Base-by-base conservation (phyloP, 2,888 invertebrate genomes). In the Caenorhabditis drosophilae region DNA sequence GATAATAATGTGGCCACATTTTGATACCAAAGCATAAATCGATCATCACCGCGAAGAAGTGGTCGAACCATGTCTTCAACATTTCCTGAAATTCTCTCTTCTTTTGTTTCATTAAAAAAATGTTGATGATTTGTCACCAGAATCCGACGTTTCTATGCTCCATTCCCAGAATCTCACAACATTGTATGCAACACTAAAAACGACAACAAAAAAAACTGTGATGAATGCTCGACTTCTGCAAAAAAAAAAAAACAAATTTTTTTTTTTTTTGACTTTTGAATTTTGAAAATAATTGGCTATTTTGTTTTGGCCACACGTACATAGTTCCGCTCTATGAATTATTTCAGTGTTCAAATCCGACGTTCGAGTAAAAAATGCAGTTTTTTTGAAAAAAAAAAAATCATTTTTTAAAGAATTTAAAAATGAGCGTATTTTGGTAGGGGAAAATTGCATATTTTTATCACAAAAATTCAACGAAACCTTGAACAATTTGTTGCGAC, bases 91-190 rank as follows among this genome's bases (percentile, higher is more conserved):
- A 38, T 18, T 34, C 34, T 11, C 9, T 11, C 12, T n/a, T n/a
- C n/a, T n/a, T n/a, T n/a, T n/a, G n/a, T n/a, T n/a, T n/a, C n/a
- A n/a, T n/a, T n/a, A n/a, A n/a, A n/a, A n/a, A n/a, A n/a, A n/a
- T n/a, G n/a, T 54, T 27, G 45, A 54, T 45, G 9, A 34, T 34
- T 23, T 11, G 27, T 9, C 7, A 45, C 18, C 26, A 6, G 27
- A 22, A 45, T 20, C 15, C 6, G n/a, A 7, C 6, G n/a, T 34
- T 42, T 4, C n/a, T 4, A 36, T 11, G 36, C 15, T 16, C 36
- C 36, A 82, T 55, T 82, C 82, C 81, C 81, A 82, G 57, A 82
- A 82, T 4, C 82, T 62, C 11, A 79, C 73, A 36, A 79, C 59
- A 58, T 82, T 82, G 69, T 82, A 82, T 23, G 69, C 75, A n/a